Base-by-base conservation (phyloP, 2,888 invertebrate genomes). In the Cecidostiba fungosa region DNA sequence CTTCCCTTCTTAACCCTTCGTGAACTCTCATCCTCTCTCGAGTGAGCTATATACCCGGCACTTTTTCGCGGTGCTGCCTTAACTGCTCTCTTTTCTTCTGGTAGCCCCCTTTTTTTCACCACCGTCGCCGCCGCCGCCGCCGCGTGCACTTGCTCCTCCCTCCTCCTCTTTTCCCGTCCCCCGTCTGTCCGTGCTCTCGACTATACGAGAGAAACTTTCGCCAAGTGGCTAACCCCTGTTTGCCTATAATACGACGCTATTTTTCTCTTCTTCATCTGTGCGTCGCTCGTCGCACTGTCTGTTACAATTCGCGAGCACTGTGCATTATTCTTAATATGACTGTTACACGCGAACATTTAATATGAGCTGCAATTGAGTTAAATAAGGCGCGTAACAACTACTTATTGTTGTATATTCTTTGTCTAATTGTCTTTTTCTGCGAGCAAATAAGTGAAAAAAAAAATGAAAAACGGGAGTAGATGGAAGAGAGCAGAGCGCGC, bases 211-310 rank as follows among this genome's bases (percentile, higher is more conserved):
- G 90, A 90, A 90, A 91, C 90, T 89, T 89, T 88, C 47, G 62
- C 88, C 90, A 91, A 92, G 92, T 92, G 91, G 91, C 90, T 91
- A 92, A 83, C 92, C 91, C 92, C 92, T 92, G 92, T 92, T 93
- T 92, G 91, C 91, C 89, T 91, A 92, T 92, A 91, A 92, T 92
- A 91, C 90, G 90, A 89, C 87, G 90, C 91, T 91, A 91, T 92
- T 91, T 92, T 91, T 90, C 36, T 69, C 32, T 70, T 66, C 77
- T 26, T 77, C 76, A 54, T 36, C 69, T 69, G 36, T 6, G 19
- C 39, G 23, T 16, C n/a, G n/a, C 72, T 14, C 14, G 77, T 62
- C 0, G 14, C 32, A 77, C 39, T 43, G 32, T 29, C 39, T 54
- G n/a, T 32, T 36, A 43, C 29, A 16, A 16, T 3, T 47, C n/a